These are phyloP conservation scores for Limnephilus auricula DNA, from an alignment of 2,888 invertebrate genomes.

Conservation along the genomic window DNA sequence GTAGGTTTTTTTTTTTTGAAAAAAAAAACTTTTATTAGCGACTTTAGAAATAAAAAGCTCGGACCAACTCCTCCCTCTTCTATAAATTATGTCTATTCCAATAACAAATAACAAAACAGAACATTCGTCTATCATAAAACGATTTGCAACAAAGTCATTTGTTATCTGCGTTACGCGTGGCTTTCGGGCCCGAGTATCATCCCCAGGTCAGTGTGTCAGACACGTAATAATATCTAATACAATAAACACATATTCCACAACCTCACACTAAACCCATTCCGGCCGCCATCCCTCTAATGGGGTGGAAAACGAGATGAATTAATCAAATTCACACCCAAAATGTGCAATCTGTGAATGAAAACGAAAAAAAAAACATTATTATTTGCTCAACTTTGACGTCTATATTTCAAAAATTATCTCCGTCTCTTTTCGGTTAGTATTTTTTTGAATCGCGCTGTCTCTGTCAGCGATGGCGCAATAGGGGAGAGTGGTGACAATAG, in stretches of 20 bases:
- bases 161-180: constrained; percentile 12
- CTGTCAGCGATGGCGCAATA: constrained; percentile 45
- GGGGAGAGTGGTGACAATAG: constrained; percentile 64
- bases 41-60: neutral
- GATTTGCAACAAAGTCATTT: constrained; percentile 37
- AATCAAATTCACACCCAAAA: constrained; percentile 66
- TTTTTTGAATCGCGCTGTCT: constrained; percentile 45
- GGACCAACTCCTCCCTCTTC: neutral
- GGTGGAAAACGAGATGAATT: constrained; percentile 66
- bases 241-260: constrained; percentile 42
- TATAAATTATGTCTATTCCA: neutral
- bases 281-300: constrained; percentile 56
- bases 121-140: constrained; percentile 34
- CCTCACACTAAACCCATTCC: constrained; percentile 52
- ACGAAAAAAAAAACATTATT: constrained; percentile 57
- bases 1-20: too few relatives aligned
- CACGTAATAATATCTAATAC: constrained; percentile 35
- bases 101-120: neutral
- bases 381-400: constrained; percentile 62
- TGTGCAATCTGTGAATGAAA: constrained; percentile 61
- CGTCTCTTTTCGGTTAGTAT: constrained; percentile 41
- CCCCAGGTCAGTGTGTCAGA: constrained; percentile 40
- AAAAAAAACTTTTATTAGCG: neutral
- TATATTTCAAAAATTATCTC: constrained; percentile 57
- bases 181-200: neutral